phyloP scores from a whole-genome alignment of 2,797 vertebrate species.

The Luscinia megarhynchos region DNA sequence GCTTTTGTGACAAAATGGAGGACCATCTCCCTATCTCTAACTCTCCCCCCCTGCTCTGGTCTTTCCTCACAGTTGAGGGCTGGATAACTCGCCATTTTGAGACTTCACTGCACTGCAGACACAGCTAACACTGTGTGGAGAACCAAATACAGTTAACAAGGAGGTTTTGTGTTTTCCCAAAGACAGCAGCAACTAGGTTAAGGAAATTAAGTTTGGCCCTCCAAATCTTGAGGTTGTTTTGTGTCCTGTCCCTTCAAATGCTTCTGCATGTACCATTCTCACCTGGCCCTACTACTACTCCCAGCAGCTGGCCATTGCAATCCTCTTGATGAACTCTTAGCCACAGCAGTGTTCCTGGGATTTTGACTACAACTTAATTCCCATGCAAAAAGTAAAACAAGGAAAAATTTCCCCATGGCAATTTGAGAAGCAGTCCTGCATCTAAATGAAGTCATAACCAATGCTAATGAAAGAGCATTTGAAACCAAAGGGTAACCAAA shows the following conservation, averaged over 20 bases:
- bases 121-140: background rate
- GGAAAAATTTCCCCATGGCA: background rate
- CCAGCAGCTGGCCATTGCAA: background rate
- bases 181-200: background rate
- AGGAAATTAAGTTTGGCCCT: background rate
- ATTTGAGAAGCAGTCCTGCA: background rate
- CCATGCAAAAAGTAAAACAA: background rate
- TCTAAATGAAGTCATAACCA: background rate
- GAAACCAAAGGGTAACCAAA: background rate
- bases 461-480: background rate
- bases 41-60: background rate
- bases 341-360: background rate
- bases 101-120: background rate
- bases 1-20: background rate
- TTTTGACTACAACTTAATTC: background rate
- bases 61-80: background rate
- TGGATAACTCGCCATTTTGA: background rate
- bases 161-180: background rate
- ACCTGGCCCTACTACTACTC: background rate
- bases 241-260: background rate
- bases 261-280: background rate
- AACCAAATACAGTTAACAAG: background rate
- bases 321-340: background rate
- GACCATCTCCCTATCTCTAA: background rate
- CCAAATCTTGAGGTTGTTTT: background rate